Evolutionary conservation across 2,113 vertebrate species (phyloP).

Genomic region (Eupsittula cactorum): DNA sequence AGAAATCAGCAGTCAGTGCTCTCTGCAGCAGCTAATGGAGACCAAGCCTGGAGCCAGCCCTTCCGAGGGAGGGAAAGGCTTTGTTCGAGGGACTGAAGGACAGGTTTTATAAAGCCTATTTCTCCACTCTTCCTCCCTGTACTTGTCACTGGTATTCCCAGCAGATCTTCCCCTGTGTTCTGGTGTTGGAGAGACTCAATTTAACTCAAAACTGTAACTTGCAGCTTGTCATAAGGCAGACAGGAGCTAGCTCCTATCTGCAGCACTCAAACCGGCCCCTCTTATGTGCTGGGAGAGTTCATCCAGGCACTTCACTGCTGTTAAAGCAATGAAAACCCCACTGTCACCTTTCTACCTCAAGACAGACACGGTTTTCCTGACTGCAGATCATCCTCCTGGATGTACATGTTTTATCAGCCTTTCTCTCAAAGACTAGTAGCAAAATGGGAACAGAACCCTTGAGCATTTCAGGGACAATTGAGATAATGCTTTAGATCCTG

Average conservation of each 20-base stretch:
- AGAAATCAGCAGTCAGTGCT: constrained; percentile 20
- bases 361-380: neutral
- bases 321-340: neutral
- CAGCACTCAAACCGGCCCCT: neutral
- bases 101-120: neutral
- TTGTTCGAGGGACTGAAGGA: neutral
- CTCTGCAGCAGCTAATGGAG: constrained; percentile 18
- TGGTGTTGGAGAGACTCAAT: neutral
- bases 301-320: neutral
- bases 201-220: neutral
- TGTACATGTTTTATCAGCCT: neutral
- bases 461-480: neutral
- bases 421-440: neutral
- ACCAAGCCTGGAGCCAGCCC: neutral
- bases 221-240: neutral
- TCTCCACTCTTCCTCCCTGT: neutral
- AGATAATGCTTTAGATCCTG: neutral
- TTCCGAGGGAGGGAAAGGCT: neutral
- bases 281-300: neutral
- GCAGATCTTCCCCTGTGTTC: neutral
- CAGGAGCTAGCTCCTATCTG: neutral
- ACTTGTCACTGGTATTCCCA: neutral
- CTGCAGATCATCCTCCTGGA: neutral
- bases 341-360: neutral
- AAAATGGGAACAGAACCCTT: neutral